Conservation (phyloP, 2,797 vertebrate genomes). For the Sebastes itinus region DNA sequence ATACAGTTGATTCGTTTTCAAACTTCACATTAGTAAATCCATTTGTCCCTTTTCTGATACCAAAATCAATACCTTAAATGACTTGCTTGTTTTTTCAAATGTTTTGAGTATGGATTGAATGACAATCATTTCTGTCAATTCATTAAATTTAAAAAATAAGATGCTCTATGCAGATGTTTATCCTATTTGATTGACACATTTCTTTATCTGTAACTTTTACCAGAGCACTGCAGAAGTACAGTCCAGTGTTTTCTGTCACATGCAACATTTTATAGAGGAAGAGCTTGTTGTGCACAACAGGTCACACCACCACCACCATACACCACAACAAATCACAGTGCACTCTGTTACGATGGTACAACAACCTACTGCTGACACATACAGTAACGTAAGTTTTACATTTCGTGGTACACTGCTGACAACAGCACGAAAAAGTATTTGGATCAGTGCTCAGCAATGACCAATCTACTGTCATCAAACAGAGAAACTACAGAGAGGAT, state of each 20-base stretch:
- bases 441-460: neutral
- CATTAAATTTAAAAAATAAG: neutral
- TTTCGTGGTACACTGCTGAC: neutral
- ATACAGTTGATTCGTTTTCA: slow-evolving; percentile 1
- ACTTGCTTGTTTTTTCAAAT: neutral
- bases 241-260: neutral
- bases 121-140: neutral
- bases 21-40: neutral
- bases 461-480: neutral
- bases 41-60: slow-evolving; percentile 2
- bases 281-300: neutral
- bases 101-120: neutral
- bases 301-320: neutral
- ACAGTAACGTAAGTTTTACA: neutral
- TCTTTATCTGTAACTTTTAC: neutral
- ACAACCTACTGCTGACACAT: neutral
- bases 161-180: neutral
- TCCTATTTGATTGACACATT: neutral
- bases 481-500: neutral
- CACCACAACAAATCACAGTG: neutral
- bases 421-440: neutral
- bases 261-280: neutral
- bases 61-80: neutral
- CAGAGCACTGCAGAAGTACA: neutral
- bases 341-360: neutral